These are phyloP conservation scores for Amblyornis subalaris DNA, from an alignment of 2,113 vertebrate species.

Conservation along the genomic window DNA sequence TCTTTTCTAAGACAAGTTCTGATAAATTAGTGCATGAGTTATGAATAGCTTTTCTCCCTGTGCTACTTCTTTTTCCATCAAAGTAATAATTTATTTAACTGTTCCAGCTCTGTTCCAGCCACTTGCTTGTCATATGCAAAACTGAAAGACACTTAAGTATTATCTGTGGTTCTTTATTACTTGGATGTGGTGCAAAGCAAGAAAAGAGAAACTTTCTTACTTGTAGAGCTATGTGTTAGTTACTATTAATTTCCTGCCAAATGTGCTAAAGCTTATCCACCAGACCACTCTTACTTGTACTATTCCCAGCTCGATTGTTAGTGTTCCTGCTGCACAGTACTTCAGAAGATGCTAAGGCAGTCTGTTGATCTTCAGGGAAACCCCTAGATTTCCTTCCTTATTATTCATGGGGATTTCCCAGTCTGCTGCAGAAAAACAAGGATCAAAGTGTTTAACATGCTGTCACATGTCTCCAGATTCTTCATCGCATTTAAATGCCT, in stretches of 20 bases:
- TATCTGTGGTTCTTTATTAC: neutral
- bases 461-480: neutral
- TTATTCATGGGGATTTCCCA: slow-evolving; percentile 61
- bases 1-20: neutral
- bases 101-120: neutral
- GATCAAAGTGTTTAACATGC: slow-evolving; percentile 3
- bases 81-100: neutral
- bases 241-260: neutral
- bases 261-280: neutral
- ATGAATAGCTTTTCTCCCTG: neutral
- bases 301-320: neutral
- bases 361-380: slow-evolving; percentile 40
- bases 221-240: neutral
- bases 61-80: neutral
- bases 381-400: slow-evolving; percentile 53
- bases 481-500: slow-evolving; percentile 13
- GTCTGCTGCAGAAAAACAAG: slow-evolving; percentile 22
- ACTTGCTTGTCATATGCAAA: neutral
- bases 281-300: neutral
- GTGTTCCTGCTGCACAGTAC: neutral
- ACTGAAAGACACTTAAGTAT: neutral
- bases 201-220: neutral
- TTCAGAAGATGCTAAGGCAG: neutral
- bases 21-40: neutral
- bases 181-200: neutral